Base-by-base conservation (phyloP, 2,888 invertebrate genomes). In the Pecten maximus region DNA sequence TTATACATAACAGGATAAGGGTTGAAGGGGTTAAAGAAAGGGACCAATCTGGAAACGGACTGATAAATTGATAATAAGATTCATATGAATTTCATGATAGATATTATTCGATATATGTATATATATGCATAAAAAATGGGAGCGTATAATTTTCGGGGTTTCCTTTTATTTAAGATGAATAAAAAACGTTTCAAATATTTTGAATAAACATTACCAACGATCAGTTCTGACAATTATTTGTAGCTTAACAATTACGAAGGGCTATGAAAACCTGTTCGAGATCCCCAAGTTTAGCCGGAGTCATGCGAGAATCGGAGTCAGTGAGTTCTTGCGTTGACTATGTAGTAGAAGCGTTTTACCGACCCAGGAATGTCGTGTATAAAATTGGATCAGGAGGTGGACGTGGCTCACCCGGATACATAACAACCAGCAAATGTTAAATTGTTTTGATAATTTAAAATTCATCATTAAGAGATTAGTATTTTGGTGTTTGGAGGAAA, bases 371-470 rank as follows among this genome's bases (percentile, higher is more conserved):
- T 74, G 74, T 74, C 74, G 35, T 74, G 74, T 74, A 28, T 74
- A 74, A 74, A 74, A 74, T 35, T 74, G 74, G 74, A 74, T 74
- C 74, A 74, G 74, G 74, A 35, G 74, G 74, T 6, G 74, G 74
- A 74, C 74, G 28, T 74, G 74, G 2, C 74, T 74, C 74, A 74
- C 10, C 74, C 74, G 23, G 74, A 35, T 74, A 74, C 74, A 74
- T 74, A 74, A 74, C 74, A 74, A 74, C 74, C 74, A 19, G 35
- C 74, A 74, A 74, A 74, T 74, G 74, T 74, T 74, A 74, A 74
- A 74, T 74, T 74, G 74, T 74, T 74, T 74, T 74, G 74, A 74
- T 74, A 74, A 74, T 74, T 74, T 74, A 74, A 74, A 74, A 74
- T 74, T 74, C 74, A 74, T 74, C 74, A 74, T 74, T 74, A 74